A percentile compares a stretch with the other conserved stretches of the same genome.
Evolutionary conservation across 2,113 vertebrate species (phyloP).

Genomic region (Mugil cephalus): DNA sequence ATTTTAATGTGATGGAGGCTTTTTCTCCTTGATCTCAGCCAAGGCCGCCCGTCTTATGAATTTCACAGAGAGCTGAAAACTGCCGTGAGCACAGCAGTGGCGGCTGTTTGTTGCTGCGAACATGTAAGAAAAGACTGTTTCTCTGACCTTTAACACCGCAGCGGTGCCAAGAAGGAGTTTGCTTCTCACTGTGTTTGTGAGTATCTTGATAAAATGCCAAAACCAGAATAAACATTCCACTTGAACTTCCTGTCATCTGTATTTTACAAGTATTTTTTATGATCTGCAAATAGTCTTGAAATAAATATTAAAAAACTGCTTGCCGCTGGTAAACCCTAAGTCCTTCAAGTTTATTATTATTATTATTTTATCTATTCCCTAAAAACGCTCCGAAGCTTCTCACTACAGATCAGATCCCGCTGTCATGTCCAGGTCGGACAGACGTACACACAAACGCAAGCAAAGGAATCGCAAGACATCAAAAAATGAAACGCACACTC

Average conservation of each 20-base stretch:
- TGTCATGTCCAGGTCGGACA: constrained; percentile 24
- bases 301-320: constrained; percentile 22
- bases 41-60: constrained; percentile 48
- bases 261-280: constrained; percentile 31
- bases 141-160: constrained; percentile 55
- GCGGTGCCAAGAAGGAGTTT: constrained; percentile 46
- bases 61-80: constrained; percentile 43
- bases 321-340: constrained; percentile 10
- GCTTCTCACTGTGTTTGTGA: constrained; percentile 39
- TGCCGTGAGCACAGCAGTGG: constrained; percentile 56
- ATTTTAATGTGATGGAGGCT: constrained; percentile 50
- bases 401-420: constrained; percentile 8
- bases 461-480: constrained; percentile 7
- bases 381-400: constrained; percentile 31
- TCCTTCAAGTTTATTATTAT: neutral
- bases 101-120: constrained; percentile 38
- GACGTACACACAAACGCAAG: constrained; percentile 9
- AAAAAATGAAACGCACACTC: constrained; percentile 21
- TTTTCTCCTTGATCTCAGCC: constrained; percentile 57
- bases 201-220: constrained; percentile 61
- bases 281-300: constrained; percentile 27
- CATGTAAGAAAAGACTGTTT: constrained; percentile 44
- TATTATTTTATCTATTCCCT: constrained; percentile 25
- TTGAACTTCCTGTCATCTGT: constrained; percentile 28
- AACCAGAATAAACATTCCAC: constrained; percentile 38